Conservation (phyloP, 1,140 invertebrate species). For the Drosophila novamexicana region DNA sequence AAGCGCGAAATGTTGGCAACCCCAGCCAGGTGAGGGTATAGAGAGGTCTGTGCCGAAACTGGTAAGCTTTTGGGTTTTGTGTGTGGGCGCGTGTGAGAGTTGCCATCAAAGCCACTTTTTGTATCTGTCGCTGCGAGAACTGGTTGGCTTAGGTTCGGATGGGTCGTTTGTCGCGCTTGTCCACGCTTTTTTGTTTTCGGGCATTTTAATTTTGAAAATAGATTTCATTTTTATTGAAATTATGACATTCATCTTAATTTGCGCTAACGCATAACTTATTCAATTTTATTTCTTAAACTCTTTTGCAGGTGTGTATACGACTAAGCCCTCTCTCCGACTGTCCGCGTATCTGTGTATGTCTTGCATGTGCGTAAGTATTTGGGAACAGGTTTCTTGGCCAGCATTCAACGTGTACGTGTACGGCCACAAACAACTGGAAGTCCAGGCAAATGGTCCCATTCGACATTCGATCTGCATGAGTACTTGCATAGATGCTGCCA, state of each 20-base stretch:
- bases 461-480: conserved; percentile 4
- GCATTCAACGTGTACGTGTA: conserved; percentile 4
- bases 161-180: conserved; percentile 22
- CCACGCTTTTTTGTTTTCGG: conserved; percentile 10
- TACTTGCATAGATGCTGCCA: background rate
- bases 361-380: background rate
- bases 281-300: conserved; percentile 52
- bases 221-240: conserved; percentile 80
- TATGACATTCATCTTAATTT: conserved; percentile 83
- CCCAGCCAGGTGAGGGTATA: no score
- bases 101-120: conserved; percentile 32
- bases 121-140: conserved; percentile 14
- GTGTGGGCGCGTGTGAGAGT: conserved; percentile 51
- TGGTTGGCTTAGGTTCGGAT: conserved; percentile 17
- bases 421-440: background rate
- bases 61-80: conserved; percentile 34
- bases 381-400: conserved; percentile 53
- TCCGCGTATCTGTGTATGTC: conserved; percentile 25
- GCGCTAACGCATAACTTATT: conserved; percentile 75
- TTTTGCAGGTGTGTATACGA: conserved; percentile 67
- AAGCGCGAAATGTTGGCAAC: background rate
- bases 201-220: conserved; percentile 58
- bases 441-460: conserved; percentile 8
- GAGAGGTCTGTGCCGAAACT: background rate
- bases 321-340: background rate